Conservation (phyloP, 2,113 vertebrate genomes). For the Cyanistes caeruleus region DNA sequence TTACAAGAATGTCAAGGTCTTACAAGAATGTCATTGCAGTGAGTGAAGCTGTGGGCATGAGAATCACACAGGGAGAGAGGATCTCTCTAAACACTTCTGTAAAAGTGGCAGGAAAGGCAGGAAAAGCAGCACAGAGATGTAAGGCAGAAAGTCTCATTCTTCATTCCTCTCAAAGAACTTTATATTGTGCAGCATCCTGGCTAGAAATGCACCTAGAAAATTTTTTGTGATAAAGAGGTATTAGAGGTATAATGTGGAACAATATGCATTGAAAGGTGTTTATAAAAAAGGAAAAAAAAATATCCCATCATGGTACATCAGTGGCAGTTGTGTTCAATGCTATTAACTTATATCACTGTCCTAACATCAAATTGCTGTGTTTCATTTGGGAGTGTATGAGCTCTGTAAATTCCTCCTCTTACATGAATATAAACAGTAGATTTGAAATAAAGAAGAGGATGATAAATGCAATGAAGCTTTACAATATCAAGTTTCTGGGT, state of each 20-base stretch:
- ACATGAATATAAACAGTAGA: background rate
- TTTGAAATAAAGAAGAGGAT: background rate
- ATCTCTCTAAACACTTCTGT: background rate
- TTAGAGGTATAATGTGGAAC: slow-evolving; percentile 4
- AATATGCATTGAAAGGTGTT: background rate
- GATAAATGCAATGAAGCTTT: background rate
- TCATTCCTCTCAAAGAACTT: slow-evolving; percentile 25
- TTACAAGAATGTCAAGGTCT: background rate
- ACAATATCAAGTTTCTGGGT: background rate
- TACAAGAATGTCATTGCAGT: background rate
- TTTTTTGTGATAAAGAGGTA: slow-evolving; percentile 10
- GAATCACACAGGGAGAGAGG: background rate
- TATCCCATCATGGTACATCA: background rate
- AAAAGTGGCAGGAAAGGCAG: slow-evolving; percentile 18
- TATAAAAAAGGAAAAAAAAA: slow-evolving; percentile 35
- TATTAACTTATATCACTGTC: background rate
- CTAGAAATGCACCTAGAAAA: slow-evolving; percentile 1
- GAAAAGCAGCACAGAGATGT: background rate
- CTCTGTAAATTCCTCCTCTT: background rate
- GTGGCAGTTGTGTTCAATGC: background rate
- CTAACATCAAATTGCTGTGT: background rate
- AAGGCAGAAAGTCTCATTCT: slow-evolving; percentile 15
- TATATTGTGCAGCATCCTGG: background rate
- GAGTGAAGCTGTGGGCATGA: background rate
- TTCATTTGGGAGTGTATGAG: background rate